Evolutionary conservation across 2,797 vertebrate species (phyloP).

Genomic region (Saxicola maurus): DNA sequence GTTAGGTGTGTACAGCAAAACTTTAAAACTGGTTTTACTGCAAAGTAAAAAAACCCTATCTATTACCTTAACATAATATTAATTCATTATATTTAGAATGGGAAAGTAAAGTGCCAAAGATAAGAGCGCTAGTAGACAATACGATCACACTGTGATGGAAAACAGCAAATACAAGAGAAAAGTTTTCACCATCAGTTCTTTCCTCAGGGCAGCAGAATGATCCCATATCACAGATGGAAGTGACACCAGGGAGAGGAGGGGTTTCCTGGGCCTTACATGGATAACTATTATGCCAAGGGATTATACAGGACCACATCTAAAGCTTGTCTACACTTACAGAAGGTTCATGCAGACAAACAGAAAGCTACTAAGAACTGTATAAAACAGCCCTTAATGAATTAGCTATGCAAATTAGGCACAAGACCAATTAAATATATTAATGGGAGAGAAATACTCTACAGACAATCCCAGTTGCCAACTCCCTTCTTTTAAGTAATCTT

Average conservation of each 20-base stretch:
- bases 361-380: not conserved
- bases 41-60: not conserved
- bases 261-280: not conserved
- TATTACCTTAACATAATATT: not conserved
- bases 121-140: not conserved
- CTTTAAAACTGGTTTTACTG: not conserved
- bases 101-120: not conserved
- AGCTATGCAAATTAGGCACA: not conserved
- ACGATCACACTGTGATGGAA: not conserved
- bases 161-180: not conserved
- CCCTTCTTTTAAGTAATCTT: not conserved
- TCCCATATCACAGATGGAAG: too few relatives aligned
- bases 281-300: not conserved
- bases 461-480: not conserved
- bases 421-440: not conserved
- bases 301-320: rapidly evolving
- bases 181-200: not conserved
- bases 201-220: not conserved
- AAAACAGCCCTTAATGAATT: not conserved
- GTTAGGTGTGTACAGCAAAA: not conserved
- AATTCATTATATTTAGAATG: not conserved
- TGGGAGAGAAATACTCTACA: not conserved
- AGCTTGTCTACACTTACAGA: not conserved
- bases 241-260: not conserved
- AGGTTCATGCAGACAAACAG: not conserved